These are phyloP conservation scores for Limenitis camilla DNA, from an alignment of 2,888 invertebrate genomes.

Conservation along the genomic window DNA sequence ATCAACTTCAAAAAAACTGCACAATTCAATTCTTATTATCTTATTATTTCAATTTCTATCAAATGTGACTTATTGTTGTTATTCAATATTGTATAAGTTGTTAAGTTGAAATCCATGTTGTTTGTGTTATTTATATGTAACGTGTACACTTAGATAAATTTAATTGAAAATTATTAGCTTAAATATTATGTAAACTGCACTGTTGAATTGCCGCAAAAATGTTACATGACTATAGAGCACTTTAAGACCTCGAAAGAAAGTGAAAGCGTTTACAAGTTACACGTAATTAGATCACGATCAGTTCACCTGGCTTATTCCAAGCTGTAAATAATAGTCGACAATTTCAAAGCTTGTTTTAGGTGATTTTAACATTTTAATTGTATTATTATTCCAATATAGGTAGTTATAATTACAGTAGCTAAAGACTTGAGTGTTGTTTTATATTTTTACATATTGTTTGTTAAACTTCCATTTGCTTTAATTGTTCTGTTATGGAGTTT, in stretches of 20 bases:
- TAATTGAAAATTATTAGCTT: slow-evolving; percentile 9
- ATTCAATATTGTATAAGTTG: no score
- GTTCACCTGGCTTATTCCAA: background rate
- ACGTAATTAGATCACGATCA: background rate
- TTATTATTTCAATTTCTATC: no score
- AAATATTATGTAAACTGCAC: slow-evolving; percentile 24
- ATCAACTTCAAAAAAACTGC: no score
- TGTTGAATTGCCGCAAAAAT: slow-evolving; percentile 14
- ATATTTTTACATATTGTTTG: slow-evolving; percentile 22
- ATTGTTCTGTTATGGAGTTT: slow-evolving; percentile 15
- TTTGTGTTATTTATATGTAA: background rate
- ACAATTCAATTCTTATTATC: no score
- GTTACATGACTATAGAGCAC: slow-evolving; percentile 9
- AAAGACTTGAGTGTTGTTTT: slow-evolving; percentile 21
- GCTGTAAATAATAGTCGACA: background rate
- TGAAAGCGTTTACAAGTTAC: slow-evolving; percentile 31
- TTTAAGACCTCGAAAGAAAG: slow-evolving; percentile 25
- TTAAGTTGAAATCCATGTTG: background rate
- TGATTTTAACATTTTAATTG: slow-evolving; percentile 1
- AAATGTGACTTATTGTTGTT: no score
- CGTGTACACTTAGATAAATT: background rate
- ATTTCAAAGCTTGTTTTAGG: background rate
- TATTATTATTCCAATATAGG: slow-evolving; percentile 1
- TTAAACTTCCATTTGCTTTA: slow-evolving; percentile 24
- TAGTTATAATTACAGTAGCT: background rate